phyloP scores from a whole-genome alignment of 2,888 invertebrate genomes.

The Cephus rjabovi region DNA sequence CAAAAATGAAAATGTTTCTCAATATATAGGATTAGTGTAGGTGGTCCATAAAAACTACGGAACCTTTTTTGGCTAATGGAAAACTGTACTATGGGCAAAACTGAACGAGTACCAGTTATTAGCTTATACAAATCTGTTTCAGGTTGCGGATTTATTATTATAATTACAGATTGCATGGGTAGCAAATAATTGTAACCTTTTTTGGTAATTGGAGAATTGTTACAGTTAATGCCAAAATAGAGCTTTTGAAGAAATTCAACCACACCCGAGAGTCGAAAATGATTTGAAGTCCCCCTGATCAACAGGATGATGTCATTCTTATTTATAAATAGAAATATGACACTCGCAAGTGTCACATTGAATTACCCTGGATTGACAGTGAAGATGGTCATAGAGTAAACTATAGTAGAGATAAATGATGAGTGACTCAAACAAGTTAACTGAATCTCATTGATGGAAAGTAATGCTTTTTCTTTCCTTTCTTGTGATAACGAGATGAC shows the following conservation, averaged over 20 bases:
- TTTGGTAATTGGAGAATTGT: slow-evolving; percentile 25
- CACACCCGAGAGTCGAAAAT: slow-evolving; percentile 21
- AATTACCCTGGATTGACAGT: not conserved
- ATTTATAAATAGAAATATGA: slow-evolving; percentile 41
- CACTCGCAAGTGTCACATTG: slow-evolving; percentile 23
- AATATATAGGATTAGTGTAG: not conserved
- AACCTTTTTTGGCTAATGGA: not conserved
- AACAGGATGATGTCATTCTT: slow-evolving; percentile 43
- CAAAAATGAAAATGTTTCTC: not conserved
- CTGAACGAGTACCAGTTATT: not conserved
- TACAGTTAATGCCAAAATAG: not conserved
- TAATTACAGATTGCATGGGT: not conserved
- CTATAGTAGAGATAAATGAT: not conserved
- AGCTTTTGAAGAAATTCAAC: not conserved
- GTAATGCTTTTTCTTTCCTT: not conserved
- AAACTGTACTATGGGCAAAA: not conserved
- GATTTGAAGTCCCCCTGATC: slow-evolving; percentile 31
- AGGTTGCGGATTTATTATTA: not conserved
- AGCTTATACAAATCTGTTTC: not conserved
- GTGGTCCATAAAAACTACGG: not conserved
- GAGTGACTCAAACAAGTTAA: not conserved
- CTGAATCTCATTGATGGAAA: not conserved
- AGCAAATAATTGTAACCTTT: slow-evolving; percentile 25
- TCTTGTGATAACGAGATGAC: not conserved
- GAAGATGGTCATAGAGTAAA: not conserved